Evolutionary conservation across 92 coral and sea anemone genomes (phyloP).

Genomic region (Phenganax marumi): DNA sequence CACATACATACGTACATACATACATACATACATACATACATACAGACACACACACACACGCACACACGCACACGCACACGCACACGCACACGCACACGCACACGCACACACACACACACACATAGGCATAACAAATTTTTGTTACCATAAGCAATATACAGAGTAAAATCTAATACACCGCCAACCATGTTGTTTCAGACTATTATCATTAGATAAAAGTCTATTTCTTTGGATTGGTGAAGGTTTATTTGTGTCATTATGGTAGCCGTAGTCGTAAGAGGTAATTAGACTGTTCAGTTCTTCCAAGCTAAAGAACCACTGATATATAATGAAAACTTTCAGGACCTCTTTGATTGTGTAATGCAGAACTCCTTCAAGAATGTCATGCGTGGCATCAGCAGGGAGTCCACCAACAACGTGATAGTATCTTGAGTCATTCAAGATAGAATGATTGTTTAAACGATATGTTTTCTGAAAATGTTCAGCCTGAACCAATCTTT

Average conservation of each 20-base stretch:
- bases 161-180: conserved; percentile 14
- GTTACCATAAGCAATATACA: conserved; percentile 18
- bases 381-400: conserved; percentile 10
- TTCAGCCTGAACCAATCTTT: conserved; percentile 6
- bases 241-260: neutral
- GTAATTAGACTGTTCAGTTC: conserved; percentile 8
- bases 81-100: too few species aligned
- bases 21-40: too few species aligned
- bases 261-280: conserved; percentile 9
- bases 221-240: conserved; percentile 11
- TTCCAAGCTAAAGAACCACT: conserved; percentile 3
- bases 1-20: too few species aligned
- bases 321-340: neutral
- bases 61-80: too few species aligned
- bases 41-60: too few species aligned
- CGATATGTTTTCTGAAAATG: conserved; percentile 7
- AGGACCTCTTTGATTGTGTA: too few species aligned
- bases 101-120: too few species aligned
- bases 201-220: conserved; percentile 25
- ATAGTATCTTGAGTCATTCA: conserved; percentile 8
- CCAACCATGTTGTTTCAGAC: conserved; percentile 13
- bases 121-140: conserved; percentile 19
- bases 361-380: too few species aligned
- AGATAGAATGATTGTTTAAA: neutral
- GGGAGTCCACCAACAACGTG: conserved; percentile 31